A percentile compares a stretch with the other conserved stretches of the same genome.
Conservation (phyloP, 1,140 invertebrate species). For the Geopemphigus sp. region DNA sequence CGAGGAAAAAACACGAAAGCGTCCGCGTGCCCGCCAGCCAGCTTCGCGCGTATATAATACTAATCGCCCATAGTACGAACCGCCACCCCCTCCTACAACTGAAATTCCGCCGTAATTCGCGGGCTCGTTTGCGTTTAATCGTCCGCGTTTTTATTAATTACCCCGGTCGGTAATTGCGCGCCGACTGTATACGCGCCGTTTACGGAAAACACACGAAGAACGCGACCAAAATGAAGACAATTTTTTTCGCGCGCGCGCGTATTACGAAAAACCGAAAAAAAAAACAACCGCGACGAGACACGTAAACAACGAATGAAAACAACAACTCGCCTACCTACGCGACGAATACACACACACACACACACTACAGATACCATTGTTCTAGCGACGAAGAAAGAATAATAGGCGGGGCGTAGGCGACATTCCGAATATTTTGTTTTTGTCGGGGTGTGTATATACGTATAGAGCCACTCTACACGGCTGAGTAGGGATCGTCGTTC, state of each 20-base stretch:
- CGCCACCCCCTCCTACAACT: no score
- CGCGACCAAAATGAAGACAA: background rate
- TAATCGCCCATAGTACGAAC: no score
- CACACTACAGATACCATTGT: background rate
- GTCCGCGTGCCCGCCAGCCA: background rate
- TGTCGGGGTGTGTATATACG: background rate
- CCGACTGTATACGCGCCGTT: background rate
- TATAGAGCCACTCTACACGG: no score
- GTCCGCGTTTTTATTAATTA: slow-evolving; percentile 11
- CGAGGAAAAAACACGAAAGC: background rate
- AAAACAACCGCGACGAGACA: no score
- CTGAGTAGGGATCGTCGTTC: background rate
- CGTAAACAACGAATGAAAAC: no score
- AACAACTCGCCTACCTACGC: no score
- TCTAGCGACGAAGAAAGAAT: background rate
- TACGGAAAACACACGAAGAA: background rate
- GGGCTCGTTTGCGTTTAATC: background rate
- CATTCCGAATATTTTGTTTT: background rate
- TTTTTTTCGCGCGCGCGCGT: background rate
- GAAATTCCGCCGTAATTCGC: slow-evolving; percentile 6
- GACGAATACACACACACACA: background rate
- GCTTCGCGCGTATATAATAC: no score
- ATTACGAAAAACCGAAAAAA: no score
- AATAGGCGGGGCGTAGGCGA: slow-evolving; percentile 5
- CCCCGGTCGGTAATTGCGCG: background rate